Percentiles rank a stretch among this genome's conserved stretches.
Evolutionary conservation across 2,113 vertebrate species (phyloP).

Genomic region (Macroglossus sobrinus): DNA sequence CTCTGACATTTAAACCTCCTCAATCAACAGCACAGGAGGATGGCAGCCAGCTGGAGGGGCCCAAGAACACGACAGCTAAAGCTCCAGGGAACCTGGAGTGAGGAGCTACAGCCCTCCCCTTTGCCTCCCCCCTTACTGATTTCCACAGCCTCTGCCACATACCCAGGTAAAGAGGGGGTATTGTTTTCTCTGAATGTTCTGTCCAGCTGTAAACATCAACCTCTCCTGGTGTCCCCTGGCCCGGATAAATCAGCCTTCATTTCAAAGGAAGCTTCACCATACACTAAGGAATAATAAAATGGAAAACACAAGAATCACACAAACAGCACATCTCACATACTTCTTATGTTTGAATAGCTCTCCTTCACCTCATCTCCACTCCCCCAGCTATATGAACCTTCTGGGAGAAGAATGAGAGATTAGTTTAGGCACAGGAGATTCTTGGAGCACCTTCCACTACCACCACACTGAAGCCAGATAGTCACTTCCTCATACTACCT

Average conservation of each 20-base stretch:
- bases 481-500: background rate
- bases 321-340: background rate
- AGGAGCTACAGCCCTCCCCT: background rate
- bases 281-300: background rate
- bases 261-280: conserved; percentile 12
- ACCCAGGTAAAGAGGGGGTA: background rate
- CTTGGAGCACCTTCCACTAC: background rate
- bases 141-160: background rate
- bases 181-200: background rate
- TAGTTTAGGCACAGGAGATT: background rate
- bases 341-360: background rate
- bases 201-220: background rate
- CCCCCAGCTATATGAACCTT: background rate
- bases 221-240: background rate
- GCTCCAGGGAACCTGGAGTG: background rate
- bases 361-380: background rate
- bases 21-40: background rate
- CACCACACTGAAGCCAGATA: background rate
- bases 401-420: background rate
- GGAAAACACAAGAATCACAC: background rate
- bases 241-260: background rate
- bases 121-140: background rate
- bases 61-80: background rate
- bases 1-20: background rate
- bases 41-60: background rate